Conservation (phyloP, 2,113 vertebrate genomes). For the Tragelaphus scriptus region DNA sequence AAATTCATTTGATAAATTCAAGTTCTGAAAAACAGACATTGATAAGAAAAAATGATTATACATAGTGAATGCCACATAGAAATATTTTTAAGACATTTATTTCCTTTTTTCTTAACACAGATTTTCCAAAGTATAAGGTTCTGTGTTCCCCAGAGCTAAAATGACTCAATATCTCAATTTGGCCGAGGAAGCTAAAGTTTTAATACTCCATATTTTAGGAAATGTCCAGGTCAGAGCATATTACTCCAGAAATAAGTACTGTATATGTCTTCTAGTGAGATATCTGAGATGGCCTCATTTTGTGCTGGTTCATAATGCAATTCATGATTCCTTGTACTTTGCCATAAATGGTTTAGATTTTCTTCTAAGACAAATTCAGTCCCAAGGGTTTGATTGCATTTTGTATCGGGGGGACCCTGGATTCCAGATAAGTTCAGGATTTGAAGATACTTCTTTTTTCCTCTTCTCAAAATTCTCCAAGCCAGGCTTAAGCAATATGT, state of each 20-base stretch:
- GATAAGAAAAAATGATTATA: background rate
- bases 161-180: background rate
- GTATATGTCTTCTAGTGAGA: background rate
- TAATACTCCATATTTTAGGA: background rate
- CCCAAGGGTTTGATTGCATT: background rate
- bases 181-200: background rate
- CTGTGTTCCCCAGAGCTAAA: background rate
- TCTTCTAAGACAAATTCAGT: background rate
- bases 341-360: background rate
- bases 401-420: background rate
- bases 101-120: background rate
- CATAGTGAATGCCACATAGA: background rate
- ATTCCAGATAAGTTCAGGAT: background rate
- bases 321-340: background rate
- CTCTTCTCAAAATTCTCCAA: background rate
- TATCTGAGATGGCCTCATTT: background rate
- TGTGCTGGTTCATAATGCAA: background rate
- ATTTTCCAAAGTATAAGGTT: background rate
- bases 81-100: background rate
- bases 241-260: background rate
- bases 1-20: background rate
- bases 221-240: background rate
- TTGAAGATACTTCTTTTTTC: background rate
- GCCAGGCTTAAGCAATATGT: no score
- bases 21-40: background rate